These are phyloP conservation scores for Plebejus anna DNA, from an alignment of 2,888 invertebrate species.

Conservation along the genomic window DNA sequence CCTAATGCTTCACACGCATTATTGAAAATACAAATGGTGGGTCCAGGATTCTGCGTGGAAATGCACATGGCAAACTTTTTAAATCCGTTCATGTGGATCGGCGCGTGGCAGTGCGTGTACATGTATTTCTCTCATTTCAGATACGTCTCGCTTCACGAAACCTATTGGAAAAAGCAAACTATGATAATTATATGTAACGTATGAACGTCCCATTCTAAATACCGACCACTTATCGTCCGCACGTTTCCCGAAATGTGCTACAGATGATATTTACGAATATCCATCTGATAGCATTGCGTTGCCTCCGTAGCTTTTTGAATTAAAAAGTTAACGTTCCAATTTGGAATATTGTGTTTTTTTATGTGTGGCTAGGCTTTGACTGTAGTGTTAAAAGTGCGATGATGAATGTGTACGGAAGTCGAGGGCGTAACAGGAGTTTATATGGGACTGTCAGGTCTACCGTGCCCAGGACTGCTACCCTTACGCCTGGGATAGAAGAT, in stretches of 20 bases:
- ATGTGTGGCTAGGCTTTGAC: constrained; percentile 41
- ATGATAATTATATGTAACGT: constrained; percentile 71
- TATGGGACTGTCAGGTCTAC: constrained; percentile 72
- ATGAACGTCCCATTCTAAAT: constrained; percentile 57
- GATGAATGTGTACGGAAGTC: constrained; percentile 63
- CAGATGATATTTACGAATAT: constrained; percentile 65
- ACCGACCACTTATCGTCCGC: constrained; percentile 53
- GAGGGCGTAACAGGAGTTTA: constrained; percentile 57
- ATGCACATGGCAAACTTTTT: constrained; percentile 63
- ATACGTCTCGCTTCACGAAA: constrained; percentile 70
- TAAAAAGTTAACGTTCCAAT: constrained; percentile 62
- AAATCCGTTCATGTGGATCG: constrained; percentile 64
- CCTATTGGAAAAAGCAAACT: constrained; percentile 75
- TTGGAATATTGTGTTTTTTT: constrained; percentile 43
- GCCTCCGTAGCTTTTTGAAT: constrained; percentile 64
- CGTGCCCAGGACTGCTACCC: constrained; percentile 58
- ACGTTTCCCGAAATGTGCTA: constrained; percentile 49
- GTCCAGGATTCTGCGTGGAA: constrained; percentile 31
- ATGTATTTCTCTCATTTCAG: constrained; percentile 61
- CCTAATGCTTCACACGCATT: neutral
- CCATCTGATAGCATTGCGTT: constrained; percentile 58
- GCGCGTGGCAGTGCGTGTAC: constrained; percentile 58
- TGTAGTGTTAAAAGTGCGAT: constrained; percentile 44
- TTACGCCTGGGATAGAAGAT: constrained; percentile 55
- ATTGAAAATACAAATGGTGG: neutral